Percentiles rank a stretch among this genome's conserved stretches.
Conservation (phyloP, 2,113 vertebrate species). For the Heptranchias perlo region DNA sequence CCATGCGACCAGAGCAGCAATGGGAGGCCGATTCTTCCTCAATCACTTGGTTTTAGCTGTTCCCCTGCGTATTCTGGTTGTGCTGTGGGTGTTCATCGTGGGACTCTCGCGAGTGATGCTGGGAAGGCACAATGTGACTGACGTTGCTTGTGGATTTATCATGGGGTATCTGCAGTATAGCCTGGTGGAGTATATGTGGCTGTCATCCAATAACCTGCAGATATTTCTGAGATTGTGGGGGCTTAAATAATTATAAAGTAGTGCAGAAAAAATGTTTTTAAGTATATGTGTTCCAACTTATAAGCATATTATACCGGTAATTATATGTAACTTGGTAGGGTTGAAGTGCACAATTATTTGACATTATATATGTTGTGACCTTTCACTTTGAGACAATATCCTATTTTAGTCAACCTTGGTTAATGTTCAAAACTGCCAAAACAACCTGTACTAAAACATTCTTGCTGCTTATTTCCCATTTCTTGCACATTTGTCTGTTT, state of each 20-base stretch:
- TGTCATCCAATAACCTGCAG: constrained; percentile 73
- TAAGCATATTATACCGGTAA: too few species aligned
- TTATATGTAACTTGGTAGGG: background rate
- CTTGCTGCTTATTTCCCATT: background rate
- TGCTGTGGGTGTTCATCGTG: constrained; percentile 80
- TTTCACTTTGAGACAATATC: background rate
- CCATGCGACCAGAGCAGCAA: constrained; percentile 84
- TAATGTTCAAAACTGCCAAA: background rate
- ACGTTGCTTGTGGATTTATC: constrained; percentile 82
- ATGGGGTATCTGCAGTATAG: constrained; percentile 88
- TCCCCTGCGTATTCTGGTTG: constrained; percentile 77
- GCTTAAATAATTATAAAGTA: constrained; percentile 8
- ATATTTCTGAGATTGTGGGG: constrained; percentile 66
- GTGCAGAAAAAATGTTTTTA: background rate
- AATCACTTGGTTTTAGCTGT: constrained; percentile 87
- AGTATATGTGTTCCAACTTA: background rate
- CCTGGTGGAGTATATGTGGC: constrained; percentile 83
- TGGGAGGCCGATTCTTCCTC: constrained; percentile 83
- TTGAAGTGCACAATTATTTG: background rate
- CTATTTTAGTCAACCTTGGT: background rate
- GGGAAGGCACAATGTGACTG: constrained; percentile 90
- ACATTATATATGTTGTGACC: background rate
- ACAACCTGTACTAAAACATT: background rate
- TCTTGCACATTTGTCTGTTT: background rate
- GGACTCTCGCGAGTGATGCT: constrained; percentile 88